Evolutionary conservation across 1,140 invertebrate species (phyloP).

Genomic region (Oryctes rhinoceros): DNA sequence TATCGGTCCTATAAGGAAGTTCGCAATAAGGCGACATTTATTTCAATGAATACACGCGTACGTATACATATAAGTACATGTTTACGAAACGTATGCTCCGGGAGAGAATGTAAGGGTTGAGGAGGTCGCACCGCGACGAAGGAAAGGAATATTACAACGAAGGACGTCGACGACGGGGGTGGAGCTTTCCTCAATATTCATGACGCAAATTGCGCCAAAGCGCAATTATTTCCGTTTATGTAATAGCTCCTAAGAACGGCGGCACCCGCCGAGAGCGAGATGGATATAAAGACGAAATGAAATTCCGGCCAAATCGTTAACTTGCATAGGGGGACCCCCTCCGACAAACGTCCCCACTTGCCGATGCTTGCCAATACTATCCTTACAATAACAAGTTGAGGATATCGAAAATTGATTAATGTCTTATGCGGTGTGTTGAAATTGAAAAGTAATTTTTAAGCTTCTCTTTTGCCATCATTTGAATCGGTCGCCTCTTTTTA

Average conservation of each 20-base stretch:
- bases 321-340: background rate
- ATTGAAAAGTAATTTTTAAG: background rate
- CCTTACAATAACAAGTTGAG: background rate
- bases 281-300: conserved; percentile 35
- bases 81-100: conserved; percentile 4
- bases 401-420: conserved; percentile 29
- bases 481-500: background rate
- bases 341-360: background rate
- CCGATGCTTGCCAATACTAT: conserved; percentile 1
- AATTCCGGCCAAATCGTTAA: conserved; percentile 33
- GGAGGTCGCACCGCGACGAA: conserved; percentile 4
- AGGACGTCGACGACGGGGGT: conserved; percentile 9
- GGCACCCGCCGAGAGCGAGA: conserved; percentile 32
- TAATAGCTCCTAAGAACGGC: conserved; percentile 29
- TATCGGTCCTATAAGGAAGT: background rate
- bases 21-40: background rate
- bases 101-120: background rate
- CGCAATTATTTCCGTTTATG: conserved; percentile 33
- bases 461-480: background rate
- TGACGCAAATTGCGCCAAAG: conserved; percentile 33
- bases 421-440: background rate
- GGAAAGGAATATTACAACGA: conserved; percentile 32
- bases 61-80: background rate
- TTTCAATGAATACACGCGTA: background rate
- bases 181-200: conserved; percentile 28